Base-by-base conservation (phyloP, 2,113 vertebrate genomes). In the Terrapene triunguis region DNA sequence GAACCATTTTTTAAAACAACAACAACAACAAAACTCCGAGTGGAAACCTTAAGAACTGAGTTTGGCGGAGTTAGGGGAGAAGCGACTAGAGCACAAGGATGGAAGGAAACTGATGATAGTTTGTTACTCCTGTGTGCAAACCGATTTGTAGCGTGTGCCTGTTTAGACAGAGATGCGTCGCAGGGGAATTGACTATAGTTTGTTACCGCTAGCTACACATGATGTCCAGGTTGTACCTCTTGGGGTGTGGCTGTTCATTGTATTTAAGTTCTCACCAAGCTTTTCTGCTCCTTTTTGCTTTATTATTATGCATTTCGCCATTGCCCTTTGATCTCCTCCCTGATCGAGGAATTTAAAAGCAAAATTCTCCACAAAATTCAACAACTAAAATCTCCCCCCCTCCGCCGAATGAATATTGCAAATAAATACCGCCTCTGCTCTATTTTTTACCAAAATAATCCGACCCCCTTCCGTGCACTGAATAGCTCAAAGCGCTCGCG, bases 381-480 rank as follows among this genome's bases (percentile, higher is more conserved):
- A 44, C 24, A 76, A 27, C 59, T 29, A 21, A 19, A 21, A 0
- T 38, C 59, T 32, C 3, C 4, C 48, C 42, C 54, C 35, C 2
- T 32, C n/a, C 29, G 57, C 27, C 57, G 29, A 32, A 78, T 6
- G 0, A 53, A 21, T 3, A 12, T 17, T 57, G 25, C 8, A 4
- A 1, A 27, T 10, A 13, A 35, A 50, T 35, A 9, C 6, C 35
- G 10, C 3, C 0, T 17, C 57, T 0, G 3, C 1, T 76, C 62
- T n/a, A 3, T 13, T 6, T 38, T 27, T 48, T 35, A 10, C 7
- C 1, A 10, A 74, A 14, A 29, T 38, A 44, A 38, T 24, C 42
- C 51, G 3, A 3, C 1, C 54, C 47, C 54, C 25, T 16, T 35
- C 22, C 0, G 3, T 22, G 1, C 1, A 0, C 22, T 1, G 11